Evolutionary conservation across 1,140 invertebrate species (phyloP).

Genomic region (Megalopta genalis): DNA sequence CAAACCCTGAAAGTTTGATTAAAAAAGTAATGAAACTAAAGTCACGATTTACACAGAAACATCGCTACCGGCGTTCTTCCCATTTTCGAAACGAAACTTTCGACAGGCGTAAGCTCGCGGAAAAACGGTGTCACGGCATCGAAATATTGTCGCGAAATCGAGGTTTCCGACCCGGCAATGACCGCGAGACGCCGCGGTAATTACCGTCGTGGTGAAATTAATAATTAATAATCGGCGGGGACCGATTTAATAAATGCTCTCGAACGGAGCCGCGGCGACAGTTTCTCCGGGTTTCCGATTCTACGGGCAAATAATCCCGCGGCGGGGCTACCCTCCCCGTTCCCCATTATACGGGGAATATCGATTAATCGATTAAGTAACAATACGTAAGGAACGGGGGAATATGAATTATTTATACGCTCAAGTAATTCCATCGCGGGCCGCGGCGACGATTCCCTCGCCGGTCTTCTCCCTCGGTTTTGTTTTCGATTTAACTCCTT

Average conservation of each 20-base stretch:
- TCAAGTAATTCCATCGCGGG: conserved; percentile 28
- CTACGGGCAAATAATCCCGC: not conserved
- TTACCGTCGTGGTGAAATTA: not conserved
- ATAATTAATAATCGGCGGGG: conserved; percentile 1
- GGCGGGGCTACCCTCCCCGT: not conserved
- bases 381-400: conserved; percentile 17
- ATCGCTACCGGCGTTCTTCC: too few species aligned
- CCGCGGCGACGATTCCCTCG: not conserved
- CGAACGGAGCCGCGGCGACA: conserved; percentile 1
- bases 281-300: conserved; percentile 8
- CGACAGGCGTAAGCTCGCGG: too few species aligned
- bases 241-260: not conserved
- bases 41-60: too few species aligned
- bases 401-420: conserved; percentile 40
- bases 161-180: too few species aligned
- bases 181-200: too few species aligned
- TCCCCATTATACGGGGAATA: conserved; percentile 33
- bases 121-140: too few species aligned
- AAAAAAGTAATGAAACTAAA: too few species aligned
- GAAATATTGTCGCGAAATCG: too few species aligned
- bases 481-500: conserved; percentile 17
- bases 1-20: too few species aligned
- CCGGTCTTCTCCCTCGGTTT: not conserved
- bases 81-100: too few species aligned
- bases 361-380: conserved; percentile 57